Evolutionary conservation across 2,113 vertebrate species (phyloP).

Genomic region (Ptilonorhynchus violaceus): DNA sequence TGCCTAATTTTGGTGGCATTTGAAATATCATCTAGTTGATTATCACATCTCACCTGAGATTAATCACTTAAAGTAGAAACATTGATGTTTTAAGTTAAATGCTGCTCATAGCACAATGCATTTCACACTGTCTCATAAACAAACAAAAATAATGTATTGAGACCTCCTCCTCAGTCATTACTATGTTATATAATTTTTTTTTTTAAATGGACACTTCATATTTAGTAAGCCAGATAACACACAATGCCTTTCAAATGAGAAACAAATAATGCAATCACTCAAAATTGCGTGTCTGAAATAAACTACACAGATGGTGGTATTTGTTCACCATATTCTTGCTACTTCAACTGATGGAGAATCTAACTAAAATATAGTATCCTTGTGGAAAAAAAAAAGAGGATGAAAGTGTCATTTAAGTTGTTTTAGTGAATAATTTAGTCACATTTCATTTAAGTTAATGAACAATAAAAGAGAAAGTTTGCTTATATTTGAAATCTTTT

Average conservation of each 20-base stretch:
- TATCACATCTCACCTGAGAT: background rate
- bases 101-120: background rate
- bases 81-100: background rate
- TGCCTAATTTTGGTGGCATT: background rate
- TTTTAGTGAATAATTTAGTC: background rate
- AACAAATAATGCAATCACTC: background rate
- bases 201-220: background rate
- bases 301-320: background rate
- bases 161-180: background rate
- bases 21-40: background rate
- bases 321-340: background rate
- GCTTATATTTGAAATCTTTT: conserved; percentile 3
- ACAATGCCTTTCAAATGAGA: background rate
- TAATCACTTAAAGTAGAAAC: background rate
- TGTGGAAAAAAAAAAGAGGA: background rate
- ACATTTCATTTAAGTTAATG: background rate
- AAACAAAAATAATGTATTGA: background rate
- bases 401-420: background rate
- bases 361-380: background rate
- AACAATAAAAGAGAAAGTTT: background rate
- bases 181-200: background rate
- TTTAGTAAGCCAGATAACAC: background rate
- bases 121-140: background rate
- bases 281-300: background rate
- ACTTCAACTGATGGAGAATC: background rate